Base-by-base conservation (phyloP, 1,140 invertebrate genomes). In the Neuroterus valhalla region DNA sequence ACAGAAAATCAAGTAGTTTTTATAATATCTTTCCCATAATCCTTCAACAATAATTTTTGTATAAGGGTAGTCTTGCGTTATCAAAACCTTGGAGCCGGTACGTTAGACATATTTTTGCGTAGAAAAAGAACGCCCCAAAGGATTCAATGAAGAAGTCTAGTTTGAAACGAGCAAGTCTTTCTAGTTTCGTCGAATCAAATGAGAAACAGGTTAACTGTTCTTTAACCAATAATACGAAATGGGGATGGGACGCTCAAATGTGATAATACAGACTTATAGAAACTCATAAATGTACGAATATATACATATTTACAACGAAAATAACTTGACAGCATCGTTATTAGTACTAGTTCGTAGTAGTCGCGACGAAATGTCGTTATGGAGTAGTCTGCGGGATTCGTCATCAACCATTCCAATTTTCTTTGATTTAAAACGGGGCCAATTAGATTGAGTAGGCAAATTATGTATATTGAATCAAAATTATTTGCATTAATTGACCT, bases 231-330 rank as follows among this genome's bases (percentile, higher is more conserved):
- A 52, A 52, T 11, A 52, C 31, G 6, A 38, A 5, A 23, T 52
- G 50, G 50, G 23, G 12, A 52, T 52, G 19, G 23, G 21, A 52
- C 23, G 12, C 50, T 52, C 50, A 19, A 52, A 52, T 21, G 75
- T 75, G 76, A 75, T 73, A 62, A 85, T 86, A 85, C 71, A 89
- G 85, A 81, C 88, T 89, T 88, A 89, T 81, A 81, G 82, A 86
- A 87, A 86, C 88, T 89, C 90, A 89, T 90, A 90, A 89, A 21
- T 6, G 89, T 90, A 90, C 88, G 84, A 84, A 84, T 90, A 90
- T 90, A 82, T 90, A 90, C 89, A 90, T 90, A 90, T 90, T 87
- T 89, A 90, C 89, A 90, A 86, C 81, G 84, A 87, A 86, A 87
- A 87, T 80, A 82, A 86, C 74, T 81, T 72, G 66, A 75, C 66